Evolutionary conservation across 2,888 invertebrate species (phyloP).

Genomic region (Cosmia pyralina): DNA sequence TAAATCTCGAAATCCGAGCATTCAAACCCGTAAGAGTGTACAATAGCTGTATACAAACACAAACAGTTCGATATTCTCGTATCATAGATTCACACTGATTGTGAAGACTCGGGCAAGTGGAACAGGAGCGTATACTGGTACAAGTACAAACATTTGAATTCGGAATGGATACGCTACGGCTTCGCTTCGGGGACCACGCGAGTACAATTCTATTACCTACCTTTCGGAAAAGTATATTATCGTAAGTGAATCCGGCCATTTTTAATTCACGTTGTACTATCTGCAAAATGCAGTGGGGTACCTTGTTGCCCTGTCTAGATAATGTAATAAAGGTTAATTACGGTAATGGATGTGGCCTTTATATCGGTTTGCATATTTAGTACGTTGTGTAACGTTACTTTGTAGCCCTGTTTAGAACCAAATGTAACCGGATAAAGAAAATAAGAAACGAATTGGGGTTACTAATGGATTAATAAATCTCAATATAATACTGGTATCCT

Average conservation of each 20-base stretch:
- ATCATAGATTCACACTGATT: constrained; percentile 56
- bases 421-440: constrained; percentile 15
- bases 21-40: constrained; percentile 9
- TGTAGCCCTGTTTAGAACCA: not conserved
- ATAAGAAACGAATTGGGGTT: constrained; percentile 8
- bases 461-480: constrained; percentile 32
- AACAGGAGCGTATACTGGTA: constrained; percentile 39
- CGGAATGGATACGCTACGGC: constrained; percentile 41
- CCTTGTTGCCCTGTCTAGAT: constrained; percentile 23
- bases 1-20: constrained; percentile 7
- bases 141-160: constrained; percentile 59
- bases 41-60: constrained; percentile 15
- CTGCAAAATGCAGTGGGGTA: constrained; percentile 9
- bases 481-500: not conserved
- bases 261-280: constrained; percentile 34
- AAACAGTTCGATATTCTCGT: constrained; percentile 41
- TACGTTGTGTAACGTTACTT: constrained; percentile 6
- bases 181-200: constrained; percentile 35
- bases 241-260: constrained; percentile 35
- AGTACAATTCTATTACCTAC: constrained; percentile 43
- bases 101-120: constrained; percentile 41
- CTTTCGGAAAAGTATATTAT: constrained; percentile 31
- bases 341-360: constrained; percentile 27
- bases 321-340: constrained; percentile 33
- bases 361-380: constrained; percentile 13